These are phyloP conservation scores for Chymomyza procnemis DNA, from an alignment of 2,888 invertebrate genomes.

Conservation along the genomic window DNA sequence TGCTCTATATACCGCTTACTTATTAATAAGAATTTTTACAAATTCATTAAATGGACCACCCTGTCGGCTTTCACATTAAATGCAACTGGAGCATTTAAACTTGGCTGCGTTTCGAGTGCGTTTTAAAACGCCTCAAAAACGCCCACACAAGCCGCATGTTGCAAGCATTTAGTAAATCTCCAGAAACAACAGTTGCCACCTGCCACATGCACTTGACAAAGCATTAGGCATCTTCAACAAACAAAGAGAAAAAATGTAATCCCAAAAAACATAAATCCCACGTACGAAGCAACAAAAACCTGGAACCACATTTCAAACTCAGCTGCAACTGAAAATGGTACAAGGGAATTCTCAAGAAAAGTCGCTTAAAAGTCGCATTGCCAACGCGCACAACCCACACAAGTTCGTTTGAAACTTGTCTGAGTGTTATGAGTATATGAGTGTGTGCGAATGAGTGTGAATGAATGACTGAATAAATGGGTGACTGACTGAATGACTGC, in stretches of 20 bases:
- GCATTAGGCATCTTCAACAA: background rate
- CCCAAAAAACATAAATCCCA: background rate
- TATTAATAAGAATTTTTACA: too few relatives aligned
- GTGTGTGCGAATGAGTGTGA: background rate
- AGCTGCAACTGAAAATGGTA: background rate
- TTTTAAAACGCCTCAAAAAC: background rate
- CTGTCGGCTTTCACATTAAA: too few relatives aligned
- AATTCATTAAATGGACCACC: too few relatives aligned
- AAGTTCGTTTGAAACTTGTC: constrained; percentile 59
- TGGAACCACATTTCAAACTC: background rate
- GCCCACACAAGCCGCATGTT: background rate
- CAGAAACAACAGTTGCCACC: background rate
- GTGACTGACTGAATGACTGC: background rate
- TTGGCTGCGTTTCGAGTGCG: background rate
- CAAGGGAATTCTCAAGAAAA: constrained; percentile 42
- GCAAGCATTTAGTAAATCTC: background rate
- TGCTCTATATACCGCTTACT: too few relatives aligned
- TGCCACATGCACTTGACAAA: background rate
- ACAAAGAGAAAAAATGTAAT: background rate
- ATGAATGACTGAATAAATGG: too few relatives aligned
- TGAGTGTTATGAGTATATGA: constrained; percentile 17
- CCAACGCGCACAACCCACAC: constrained; percentile 37
- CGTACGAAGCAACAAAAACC: background rate
- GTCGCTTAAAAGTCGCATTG: constrained; percentile 32
- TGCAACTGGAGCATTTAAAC: background rate